phyloP scores from a whole-genome alignment of 2,888 invertebrate genomes.

The Drosophila setosimentum region DNA sequence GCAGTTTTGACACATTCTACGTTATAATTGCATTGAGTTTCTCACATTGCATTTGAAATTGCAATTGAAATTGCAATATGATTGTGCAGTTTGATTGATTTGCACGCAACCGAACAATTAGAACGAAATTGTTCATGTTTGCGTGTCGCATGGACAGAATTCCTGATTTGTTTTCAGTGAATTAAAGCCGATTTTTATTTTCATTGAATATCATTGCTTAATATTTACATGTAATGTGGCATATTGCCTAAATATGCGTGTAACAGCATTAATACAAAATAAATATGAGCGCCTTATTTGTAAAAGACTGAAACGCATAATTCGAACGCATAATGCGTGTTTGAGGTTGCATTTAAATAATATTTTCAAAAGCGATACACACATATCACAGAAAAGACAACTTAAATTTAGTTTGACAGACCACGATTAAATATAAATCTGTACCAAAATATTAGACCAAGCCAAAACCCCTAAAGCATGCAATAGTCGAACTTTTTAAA shows the following conservation, averaged over 20 bases:
- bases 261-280: neutral
- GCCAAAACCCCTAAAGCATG: no score
- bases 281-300: neutral
- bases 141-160: neutral
- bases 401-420: neutral
- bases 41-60: conserved; percentile 3
- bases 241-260: neutral
- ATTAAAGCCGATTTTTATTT: neutral
- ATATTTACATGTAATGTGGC: neutral
- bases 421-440: no score
- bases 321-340: neutral
- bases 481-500: no score
- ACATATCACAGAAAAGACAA: neutral
- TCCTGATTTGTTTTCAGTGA: neutral
- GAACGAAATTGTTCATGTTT: neutral
- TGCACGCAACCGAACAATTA: conserved; percentile 7
- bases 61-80: conserved; percentile 4
- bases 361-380: neutral
- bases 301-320: neutral
- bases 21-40: neutral
- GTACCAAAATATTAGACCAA: no score
- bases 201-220: neutral
- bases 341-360: neutral
- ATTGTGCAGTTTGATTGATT: conserved; percentile 8
- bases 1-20: neutral